Evolutionary conservation across 2,113 vertebrate genomes (phyloP).

Genomic region (Mormoops blainvillei): DNA sequence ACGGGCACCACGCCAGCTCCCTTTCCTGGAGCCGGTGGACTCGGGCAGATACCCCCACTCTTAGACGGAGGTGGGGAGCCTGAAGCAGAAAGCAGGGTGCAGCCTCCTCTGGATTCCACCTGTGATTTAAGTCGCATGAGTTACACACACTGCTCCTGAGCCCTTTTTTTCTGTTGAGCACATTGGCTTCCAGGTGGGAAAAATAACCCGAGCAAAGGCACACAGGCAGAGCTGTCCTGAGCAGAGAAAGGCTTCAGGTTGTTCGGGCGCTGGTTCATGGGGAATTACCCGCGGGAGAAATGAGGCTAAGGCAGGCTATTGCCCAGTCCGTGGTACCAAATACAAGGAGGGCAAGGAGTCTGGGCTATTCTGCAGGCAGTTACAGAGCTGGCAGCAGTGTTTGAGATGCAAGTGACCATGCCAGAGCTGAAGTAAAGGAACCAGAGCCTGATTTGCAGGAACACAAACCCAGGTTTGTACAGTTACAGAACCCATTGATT

Average conservation of each 20-base stretch:
- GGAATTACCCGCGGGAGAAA: neutral
- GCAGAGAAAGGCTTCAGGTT: neutral
- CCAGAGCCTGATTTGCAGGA: neutral
- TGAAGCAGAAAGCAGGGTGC: constrained; percentile 35
- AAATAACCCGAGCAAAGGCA: neutral
- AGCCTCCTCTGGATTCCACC: neutral
- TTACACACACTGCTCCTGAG: neutral
- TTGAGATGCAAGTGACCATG: neutral
- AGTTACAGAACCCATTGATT: neutral
- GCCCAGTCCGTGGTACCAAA: neutral
- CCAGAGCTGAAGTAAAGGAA: neutral
- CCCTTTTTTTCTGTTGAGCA: neutral
- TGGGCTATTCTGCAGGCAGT: neutral
- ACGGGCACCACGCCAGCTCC: neutral
- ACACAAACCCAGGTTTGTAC: neutral
- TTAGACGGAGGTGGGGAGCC: neutral
- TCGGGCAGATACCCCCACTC: neutral
- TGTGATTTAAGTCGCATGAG: neutral
- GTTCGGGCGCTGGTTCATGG: neutral
- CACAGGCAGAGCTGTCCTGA: neutral
- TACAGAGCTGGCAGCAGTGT: neutral
- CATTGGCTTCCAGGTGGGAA: neutral
- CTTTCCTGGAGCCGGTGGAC: neutral
- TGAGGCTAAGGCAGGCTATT: neutral
- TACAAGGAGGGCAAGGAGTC: neutral